These are phyloP conservation scores for Benitochromis conjunctus DNA, from an alignment of 2,113 vertebrate genomes.

Conservation along the genomic window DNA sequence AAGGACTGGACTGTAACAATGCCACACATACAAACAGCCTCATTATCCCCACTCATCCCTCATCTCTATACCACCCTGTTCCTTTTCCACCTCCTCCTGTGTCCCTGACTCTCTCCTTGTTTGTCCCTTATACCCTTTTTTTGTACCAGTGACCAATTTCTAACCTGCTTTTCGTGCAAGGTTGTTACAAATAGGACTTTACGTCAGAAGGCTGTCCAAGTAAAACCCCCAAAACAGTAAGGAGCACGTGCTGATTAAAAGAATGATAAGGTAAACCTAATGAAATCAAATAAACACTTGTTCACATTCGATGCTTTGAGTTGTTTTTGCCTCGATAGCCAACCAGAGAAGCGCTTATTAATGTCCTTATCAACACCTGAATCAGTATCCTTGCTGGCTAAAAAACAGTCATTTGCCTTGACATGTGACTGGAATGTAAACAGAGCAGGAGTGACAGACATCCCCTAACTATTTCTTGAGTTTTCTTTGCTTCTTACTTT, in stretches of 20 bases:
- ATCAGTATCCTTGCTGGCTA: not conserved
- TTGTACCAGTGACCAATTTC: not conserved
- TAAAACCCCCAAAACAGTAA: not conserved
- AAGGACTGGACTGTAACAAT: constrained; percentile 12
- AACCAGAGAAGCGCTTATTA: not conserved
- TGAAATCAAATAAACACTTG: not conserved
- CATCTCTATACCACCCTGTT: not conserved
- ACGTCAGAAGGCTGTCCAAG: not conserved
- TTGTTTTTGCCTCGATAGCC: not conserved
- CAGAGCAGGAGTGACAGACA: not conserved
- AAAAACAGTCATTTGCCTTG: not conserved
- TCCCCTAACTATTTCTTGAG: not conserved
- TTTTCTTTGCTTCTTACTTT: not conserved
- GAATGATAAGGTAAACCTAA: not conserved
- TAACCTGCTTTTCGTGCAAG: not conserved
- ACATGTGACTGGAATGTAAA: not conserved
- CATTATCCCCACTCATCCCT: constrained; percentile 43
- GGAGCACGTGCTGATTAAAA: not conserved
- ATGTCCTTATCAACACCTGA: not conserved
- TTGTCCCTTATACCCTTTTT: not conserved
- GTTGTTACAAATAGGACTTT: not conserved
- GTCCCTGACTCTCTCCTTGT: not conserved
- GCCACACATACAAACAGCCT: constrained; percentile 42
- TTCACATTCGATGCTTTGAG: not conserved
- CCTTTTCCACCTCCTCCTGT: not conserved